Conservation (phyloP, 2,797 vertebrate genomes). For the Peromyscus aztecus region DNA sequence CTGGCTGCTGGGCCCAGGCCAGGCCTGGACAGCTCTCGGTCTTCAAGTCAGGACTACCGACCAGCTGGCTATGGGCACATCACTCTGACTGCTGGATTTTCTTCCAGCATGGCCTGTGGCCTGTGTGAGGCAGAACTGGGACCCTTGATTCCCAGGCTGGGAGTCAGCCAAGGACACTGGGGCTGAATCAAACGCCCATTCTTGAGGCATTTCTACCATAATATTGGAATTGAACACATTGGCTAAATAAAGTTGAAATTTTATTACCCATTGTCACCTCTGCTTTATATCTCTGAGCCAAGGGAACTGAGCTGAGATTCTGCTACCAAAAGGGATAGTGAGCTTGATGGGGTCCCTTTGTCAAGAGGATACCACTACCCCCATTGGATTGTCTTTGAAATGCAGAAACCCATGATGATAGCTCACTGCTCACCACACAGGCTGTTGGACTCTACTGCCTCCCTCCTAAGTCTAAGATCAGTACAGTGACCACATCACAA, state of each 20-base stretch:
- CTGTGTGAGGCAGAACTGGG: conserved; percentile 66
- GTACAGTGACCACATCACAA: background rate
- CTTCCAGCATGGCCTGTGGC: conserved; percentile 48
- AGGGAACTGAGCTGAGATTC: background rate
- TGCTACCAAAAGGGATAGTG: background rate
- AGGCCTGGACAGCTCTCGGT: conserved; percentile 35
- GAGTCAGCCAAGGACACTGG: conserved; percentile 78
- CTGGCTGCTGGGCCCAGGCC: background rate
- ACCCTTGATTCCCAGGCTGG: conserved; percentile 75
- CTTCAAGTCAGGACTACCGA: conserved; percentile 4
- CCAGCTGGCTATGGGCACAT: conserved; percentile 17
- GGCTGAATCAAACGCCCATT: conserved; percentile 73
- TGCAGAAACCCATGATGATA: background rate
- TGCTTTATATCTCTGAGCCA: background rate
- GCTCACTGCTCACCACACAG: background rate
- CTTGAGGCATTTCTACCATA: conserved; percentile 92
- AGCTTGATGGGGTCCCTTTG: background rate
- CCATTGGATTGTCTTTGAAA: background rate
- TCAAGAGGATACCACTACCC: background rate
- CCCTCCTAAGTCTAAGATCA: background rate
- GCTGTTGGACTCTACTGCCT: background rate
- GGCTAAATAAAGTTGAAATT: conserved; percentile 95
- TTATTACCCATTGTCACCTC: conserved; percentile 83
- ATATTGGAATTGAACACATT: conserved; percentile 93
- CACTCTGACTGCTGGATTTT: conserved; percentile 66